A percentile compares a stretch with the other conserved stretches of the same genome.
Evolutionary conservation across 2,888 invertebrate species (phyloP).

Genomic region (Desoria tigrina): DNA sequence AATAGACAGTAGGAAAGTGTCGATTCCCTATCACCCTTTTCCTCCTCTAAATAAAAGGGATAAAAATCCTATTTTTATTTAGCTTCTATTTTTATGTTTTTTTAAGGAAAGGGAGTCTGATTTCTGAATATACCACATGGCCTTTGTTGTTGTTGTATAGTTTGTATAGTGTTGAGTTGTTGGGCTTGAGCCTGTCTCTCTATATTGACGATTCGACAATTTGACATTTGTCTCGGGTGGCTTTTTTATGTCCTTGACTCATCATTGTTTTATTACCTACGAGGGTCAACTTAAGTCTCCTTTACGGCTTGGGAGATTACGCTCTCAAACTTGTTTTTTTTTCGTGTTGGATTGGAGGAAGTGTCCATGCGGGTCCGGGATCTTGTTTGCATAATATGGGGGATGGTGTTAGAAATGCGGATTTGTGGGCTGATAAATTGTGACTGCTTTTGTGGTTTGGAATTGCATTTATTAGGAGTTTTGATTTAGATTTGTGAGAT

Average conservation of each 20-base stretch:
- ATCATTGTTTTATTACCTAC: slow-evolving; percentile 53
- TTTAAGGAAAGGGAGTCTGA: neutral
- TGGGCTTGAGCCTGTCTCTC: neutral
- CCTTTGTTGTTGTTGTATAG: neutral
- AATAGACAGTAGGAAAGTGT: neutral
- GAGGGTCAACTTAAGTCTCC: slow-evolving; percentile 46
- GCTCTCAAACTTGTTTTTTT: too few species aligned
- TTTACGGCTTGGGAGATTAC: slow-evolving; percentile 16
- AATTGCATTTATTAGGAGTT: too few species aligned
- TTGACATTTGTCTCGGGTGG: slow-evolving; percentile 53
- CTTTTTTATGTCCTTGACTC: slow-evolving; percentile 51
- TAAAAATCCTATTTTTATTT: neutral
- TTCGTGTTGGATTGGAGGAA: too few species aligned
- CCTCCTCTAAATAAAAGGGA: slow-evolving; percentile 8
- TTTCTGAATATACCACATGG: neutral
- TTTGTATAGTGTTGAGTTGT: neutral
- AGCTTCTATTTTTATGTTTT: too few species aligned
- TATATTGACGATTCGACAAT: slow-evolving; percentile 37
- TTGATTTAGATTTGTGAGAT: too few species aligned
- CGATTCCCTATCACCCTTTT: slow-evolving; percentile 11
- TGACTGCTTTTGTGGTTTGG: too few species aligned
- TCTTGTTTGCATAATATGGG: too few species aligned
- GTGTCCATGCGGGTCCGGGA: too few species aligned
- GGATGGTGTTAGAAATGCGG: too few species aligned
- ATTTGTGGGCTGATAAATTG: too few species aligned